A percentile compares a stretch with the other conserved stretches of the same genome.
These are phyloP conservation scores for Scomberomorus guttatus DNA, from an alignment of 2,797 vertebrate genomes.

Conservation along the genomic window DNA sequence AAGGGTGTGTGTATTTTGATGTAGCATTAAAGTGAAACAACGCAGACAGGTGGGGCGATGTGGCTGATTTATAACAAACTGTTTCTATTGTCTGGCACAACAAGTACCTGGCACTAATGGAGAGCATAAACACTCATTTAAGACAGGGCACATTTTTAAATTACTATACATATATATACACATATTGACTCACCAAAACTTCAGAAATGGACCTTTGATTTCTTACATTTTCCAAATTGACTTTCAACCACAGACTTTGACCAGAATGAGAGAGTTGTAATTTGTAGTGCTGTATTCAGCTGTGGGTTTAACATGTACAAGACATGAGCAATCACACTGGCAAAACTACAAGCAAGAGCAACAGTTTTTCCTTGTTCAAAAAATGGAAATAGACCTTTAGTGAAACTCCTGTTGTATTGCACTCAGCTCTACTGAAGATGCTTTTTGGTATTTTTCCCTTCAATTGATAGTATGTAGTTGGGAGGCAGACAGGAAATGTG, in stretches of 20 bases:
- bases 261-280: background rate
- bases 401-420: background rate
- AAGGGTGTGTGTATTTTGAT: background rate
- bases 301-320: background rate
- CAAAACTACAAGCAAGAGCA: background rate
- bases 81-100: background rate
- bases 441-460: no score
- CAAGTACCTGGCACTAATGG: background rate
- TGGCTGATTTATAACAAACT: background rate
- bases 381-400: background rate
- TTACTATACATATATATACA: background rate
- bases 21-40: background rate
- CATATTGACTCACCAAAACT: background rate
- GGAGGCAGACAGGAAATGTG: no score
- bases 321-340: background rate
- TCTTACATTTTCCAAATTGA: background rate
- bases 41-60: background rate
- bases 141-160: background rate
- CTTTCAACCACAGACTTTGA: slow-evolving; percentile 12
- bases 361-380: background rate
- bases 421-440: background rate
- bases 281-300: slow-evolving; percentile 6
- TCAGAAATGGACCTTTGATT: background rate
- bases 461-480: no score
- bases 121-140: background rate